These are phyloP conservation scores for Nasonia oneida DNA, from an alignment of 2,888 invertebrate species.

Conservation along the genomic window DNA sequence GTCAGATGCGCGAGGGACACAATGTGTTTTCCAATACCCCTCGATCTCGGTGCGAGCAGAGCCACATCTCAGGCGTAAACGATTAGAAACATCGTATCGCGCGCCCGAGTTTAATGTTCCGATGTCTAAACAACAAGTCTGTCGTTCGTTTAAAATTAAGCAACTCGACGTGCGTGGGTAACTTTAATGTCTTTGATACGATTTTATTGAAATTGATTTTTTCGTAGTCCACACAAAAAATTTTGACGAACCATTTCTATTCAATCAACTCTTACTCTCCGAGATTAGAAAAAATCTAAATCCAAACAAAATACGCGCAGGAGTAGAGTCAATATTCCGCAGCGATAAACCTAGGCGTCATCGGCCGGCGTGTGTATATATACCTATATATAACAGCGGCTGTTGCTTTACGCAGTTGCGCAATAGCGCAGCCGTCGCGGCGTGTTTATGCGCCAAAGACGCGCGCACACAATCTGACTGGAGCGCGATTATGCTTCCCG, in stretches of 20 bases:
- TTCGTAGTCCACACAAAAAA: too few species aligned
- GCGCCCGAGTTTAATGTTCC: not conserved
- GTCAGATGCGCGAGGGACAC: constrained; percentile 9
- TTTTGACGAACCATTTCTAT: too few species aligned
- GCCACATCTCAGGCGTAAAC: constrained; percentile 23
- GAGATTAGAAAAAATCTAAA: not conserved
- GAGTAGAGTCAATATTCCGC: not conserved
- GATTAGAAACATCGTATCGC: constrained; percentile 15
- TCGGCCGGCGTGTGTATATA: not conserved
- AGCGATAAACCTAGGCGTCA: not conserved
- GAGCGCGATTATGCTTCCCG: not conserved
- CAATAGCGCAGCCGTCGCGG: not conserved
- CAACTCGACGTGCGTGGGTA: not conserved
- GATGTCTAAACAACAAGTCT: not conserved
- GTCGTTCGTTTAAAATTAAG: not conserved
- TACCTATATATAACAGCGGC: not conserved
- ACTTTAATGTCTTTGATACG: not conserved
- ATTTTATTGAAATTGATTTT: too few species aligned
- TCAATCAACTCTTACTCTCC: too few species aligned
- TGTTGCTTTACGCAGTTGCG: constrained; percentile 21
- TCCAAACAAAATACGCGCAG: not conserved
- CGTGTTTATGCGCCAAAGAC: not conserved
- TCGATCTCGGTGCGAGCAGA: not conserved
- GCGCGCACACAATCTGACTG: not conserved
- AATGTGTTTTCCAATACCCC: constrained; percentile 15